Conservation (phyloP, 2,888 invertebrate species). For the Chymomyza amoena region DNA sequence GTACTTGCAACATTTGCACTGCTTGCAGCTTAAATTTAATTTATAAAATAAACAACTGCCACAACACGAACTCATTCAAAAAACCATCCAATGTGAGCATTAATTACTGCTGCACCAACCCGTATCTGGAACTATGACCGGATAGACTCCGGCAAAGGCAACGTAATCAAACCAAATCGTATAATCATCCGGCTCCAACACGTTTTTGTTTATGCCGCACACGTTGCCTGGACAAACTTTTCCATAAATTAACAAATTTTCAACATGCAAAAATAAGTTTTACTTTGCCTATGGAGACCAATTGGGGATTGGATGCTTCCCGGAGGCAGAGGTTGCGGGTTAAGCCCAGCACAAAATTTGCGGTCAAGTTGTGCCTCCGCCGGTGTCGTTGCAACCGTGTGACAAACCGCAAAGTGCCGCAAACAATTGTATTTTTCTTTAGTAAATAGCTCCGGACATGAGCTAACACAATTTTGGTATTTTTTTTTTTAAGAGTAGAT, state of each 20-base stretch:
- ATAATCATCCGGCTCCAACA: constrained; percentile 32
- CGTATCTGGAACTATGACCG: background rate
- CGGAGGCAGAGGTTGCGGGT: background rate
- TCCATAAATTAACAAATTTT: constrained; percentile 71
- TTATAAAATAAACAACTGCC: constrained; percentile 26
- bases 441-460: constrained; percentile 57
- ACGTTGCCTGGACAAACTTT: constrained; percentile 62
- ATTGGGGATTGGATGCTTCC: constrained; percentile 30
- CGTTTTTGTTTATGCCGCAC: constrained; percentile 50
- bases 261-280: constrained; percentile 55
- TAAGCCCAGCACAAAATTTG: background rate
- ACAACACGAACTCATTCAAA: constrained; percentile 19
- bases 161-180: constrained; percentile 22
- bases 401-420: constrained; percentile 44
- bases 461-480: constrained; percentile 59
- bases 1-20: constrained; percentile 25
- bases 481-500: constrained; percentile 29
- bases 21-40: constrained; percentile 35
- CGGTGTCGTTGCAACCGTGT: constrained; percentile 12
- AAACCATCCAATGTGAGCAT: constrained; percentile 30
- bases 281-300: constrained; percentile 59
- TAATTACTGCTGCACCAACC: constrained; percentile 40
- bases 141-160: background rate
- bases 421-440: constrained; percentile 72
- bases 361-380: background rate